Evolutionary conservation across 2,797 vertebrate genomes (phyloP).

Genomic region (Gallinago solitaria): DNA sequence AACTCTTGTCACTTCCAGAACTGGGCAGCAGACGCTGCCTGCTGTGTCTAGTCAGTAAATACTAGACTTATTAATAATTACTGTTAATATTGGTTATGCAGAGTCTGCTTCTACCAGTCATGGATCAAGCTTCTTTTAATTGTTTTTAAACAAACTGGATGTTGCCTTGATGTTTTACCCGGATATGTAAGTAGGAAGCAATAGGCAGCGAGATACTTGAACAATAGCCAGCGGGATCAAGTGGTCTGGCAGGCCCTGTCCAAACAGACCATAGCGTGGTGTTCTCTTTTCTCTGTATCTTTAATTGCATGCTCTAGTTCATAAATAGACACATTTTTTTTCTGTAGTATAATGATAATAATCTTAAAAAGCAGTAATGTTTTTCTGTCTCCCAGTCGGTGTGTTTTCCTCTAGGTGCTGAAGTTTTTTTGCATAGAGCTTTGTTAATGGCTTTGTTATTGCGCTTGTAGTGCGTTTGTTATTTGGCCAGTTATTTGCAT

Average conservation of each 20-base stretch:
- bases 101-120: not conserved
- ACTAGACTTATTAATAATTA: not conserved
- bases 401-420: not conserved
- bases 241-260: not conserved
- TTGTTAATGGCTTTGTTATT: not conserved
- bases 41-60: not conserved
- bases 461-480: not conserved
- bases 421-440: not conserved
- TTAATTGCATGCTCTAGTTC: not conserved
- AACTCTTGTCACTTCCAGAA: not conserved
- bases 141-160: not conserved
- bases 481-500: not conserved
- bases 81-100: not conserved
- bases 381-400: not conserved
- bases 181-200: not conserved
- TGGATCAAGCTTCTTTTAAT: not conserved
- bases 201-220: not conserved
- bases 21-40: not conserved
- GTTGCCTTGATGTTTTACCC: not conserved
- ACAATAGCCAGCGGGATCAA: not conserved
- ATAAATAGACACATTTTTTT: not conserved
- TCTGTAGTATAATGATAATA: not conserved
- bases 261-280: not conserved
- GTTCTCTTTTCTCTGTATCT: not conserved
- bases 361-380: not conserved